Evolutionary conservation across 2,113 vertebrate genomes (phyloP), one percentile per base, ranked within the genome.

Genomic region (Helogale parvula): DNA sequence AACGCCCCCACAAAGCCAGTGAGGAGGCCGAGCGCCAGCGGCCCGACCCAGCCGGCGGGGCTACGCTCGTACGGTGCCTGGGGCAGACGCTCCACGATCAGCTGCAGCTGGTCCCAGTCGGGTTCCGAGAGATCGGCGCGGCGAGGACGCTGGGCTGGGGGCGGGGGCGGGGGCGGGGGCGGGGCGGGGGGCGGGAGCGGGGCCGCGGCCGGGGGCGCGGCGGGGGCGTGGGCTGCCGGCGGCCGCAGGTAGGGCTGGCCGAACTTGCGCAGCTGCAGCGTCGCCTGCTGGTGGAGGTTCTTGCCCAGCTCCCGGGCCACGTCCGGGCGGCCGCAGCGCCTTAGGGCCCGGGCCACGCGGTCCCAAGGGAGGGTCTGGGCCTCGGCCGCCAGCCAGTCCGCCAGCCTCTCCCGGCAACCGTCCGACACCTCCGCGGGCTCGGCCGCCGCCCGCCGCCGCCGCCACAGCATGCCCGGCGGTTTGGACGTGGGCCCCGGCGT

Each of bases 1-100:
- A 98, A 10, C 63, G 99, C 98, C 5, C 97, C 94, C 0, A 97
- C 5, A 65, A 99, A 99, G 50, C 99, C 99, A 0, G 99, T 88
- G 52, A 99, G 23, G n/a, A 99, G 0, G 0, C 99, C 99, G 0
- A 97, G 98, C 3, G 98, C 5, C 96, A 99, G 13, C 0, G 99
- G 99, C 23, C 92, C 72, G 0, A 90, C 82, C 96, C 99, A 99
- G 41, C 98, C 98, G 69, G 96, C 68, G 60, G 98, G 98, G 35
- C 96, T 98, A 50, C 96, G 98, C 69, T 94, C 76, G 98, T 99
- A 99, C 0, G 21, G 98, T 0, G 98, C 94, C 5, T 98, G 98
- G 0, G 83, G 98, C 47, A 68, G 95, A 16, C 98, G 98, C 97
- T 99, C 87, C 15, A 99, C 95, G 45, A 98, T 96, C 96, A 99